These are phyloP conservation scores for Lepidocolaptes lacrymiger DNA, from an alignment of 2,797 vertebrate genomes.

Conservation along the genomic window DNA sequence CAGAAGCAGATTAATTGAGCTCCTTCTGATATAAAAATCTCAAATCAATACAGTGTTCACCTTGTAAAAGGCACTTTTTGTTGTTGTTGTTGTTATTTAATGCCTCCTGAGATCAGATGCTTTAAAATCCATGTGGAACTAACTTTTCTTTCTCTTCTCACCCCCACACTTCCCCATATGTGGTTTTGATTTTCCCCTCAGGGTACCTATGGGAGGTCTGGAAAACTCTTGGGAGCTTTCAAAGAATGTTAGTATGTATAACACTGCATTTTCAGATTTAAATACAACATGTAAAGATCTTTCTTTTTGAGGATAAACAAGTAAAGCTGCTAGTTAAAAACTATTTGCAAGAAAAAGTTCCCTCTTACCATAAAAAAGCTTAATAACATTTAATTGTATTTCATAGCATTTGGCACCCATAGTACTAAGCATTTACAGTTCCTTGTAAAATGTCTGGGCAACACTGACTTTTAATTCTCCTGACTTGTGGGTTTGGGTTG, in stretches of 20 bases:
- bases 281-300: conserved; percentile 10
- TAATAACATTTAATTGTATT: conserved; percentile 21
- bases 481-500: neutral
- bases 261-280: conserved; percentile 41
- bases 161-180: conserved; percentile 51
- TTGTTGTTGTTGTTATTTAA: neutral
- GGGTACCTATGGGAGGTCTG: conserved; percentile 5
- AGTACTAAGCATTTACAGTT: conserved; percentile 43
- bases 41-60: conserved; percentile 26
- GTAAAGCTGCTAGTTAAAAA: conserved; percentile 35
- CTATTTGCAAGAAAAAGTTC: conserved; percentile 14
- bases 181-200: conserved; percentile 47
- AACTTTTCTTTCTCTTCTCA: conserved; percentile 45
- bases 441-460: conserved; percentile 32
- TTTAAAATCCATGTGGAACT: conserved; percentile 34
- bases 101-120: conserved; percentile 26
- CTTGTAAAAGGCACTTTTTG: conserved; percentile 8
- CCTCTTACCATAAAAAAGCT: conserved; percentile 29
- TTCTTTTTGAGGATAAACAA: conserved; percentile 38
- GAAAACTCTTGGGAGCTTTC: conserved; percentile 47
- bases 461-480: neutral
- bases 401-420: conserved; percentile 22
- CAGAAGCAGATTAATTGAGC: conserved; percentile 35
- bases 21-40: conserved; percentile 31
- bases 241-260: conserved; percentile 60